phyloP scores from a whole-genome alignment of 2,888 invertebrate species.

The Agriotes lineatus region DNA sequence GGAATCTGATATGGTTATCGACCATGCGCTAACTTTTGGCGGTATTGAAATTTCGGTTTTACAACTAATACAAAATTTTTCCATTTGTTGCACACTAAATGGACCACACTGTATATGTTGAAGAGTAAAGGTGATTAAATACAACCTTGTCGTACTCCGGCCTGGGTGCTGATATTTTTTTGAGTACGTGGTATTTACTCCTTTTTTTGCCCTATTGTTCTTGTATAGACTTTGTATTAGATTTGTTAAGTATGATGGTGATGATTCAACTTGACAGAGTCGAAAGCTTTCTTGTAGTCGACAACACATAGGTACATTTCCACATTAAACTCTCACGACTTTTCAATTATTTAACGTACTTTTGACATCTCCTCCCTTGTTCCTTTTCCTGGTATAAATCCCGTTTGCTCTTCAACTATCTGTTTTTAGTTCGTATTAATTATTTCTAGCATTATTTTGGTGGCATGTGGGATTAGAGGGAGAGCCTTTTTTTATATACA shows the following conservation, averaged over 20 bases:
- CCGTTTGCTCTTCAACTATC: background rate
- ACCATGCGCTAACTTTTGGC: too few species aligned
- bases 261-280: background rate
- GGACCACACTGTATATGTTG: too few species aligned
- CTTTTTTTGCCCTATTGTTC: background rate
- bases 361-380: slow-evolving; percentile 21
- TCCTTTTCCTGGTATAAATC: slow-evolving; percentile 20
- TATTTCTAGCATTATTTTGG: too few species aligned
- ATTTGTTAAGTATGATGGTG: background rate
- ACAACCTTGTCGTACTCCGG: too few species aligned
- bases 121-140: too few species aligned
- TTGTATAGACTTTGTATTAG: too few species aligned
- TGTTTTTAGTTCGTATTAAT: background rate
- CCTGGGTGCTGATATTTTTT: background rate
- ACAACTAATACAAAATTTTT: too few species aligned
- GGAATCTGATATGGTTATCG: too few species aligned
- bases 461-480: background rate
- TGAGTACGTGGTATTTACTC: background rate
- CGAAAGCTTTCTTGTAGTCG: background rate
- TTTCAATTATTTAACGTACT: slow-evolving; percentile 8
- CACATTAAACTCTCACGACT: too few species aligned
- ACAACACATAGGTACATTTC: too few species aligned
- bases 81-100: background rate
- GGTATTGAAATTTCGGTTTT: too few species aligned
- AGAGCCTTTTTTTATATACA: background rate